Conservation (phyloP, 2,888 invertebrate genomes). For the Drosophila mimica region DNA sequence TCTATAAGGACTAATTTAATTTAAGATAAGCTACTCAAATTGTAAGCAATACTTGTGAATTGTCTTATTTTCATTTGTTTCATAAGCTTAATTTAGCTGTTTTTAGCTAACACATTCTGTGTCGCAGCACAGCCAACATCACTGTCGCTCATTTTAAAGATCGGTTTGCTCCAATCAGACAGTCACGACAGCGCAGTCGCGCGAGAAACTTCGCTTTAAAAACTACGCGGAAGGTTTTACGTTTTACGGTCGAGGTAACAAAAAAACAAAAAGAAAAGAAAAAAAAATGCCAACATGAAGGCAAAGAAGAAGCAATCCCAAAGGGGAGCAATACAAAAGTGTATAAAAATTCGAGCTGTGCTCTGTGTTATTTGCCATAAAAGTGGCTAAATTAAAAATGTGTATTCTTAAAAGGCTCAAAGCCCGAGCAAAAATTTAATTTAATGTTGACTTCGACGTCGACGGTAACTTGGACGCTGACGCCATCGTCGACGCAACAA, state of each 20-base stretch:
- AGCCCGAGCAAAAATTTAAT: conserved; percentile 48
- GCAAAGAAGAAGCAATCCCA: conserved; percentile 45
- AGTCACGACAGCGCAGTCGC: conserved; percentile 70
- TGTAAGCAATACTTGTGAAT: background rate
- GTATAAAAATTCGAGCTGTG: conserved; percentile 21
- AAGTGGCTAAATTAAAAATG: conserved; percentile 41
- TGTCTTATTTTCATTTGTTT: background rate
- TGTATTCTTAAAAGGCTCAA: conserved; percentile 23
- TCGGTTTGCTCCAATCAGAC: conserved; percentile 52
- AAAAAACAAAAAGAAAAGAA: conserved; percentile 21
- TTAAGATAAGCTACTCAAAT: background rate
- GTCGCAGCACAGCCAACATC: conserved; percentile 5
- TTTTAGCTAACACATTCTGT: conserved; percentile 1
- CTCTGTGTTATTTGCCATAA: conserved; percentile 19
- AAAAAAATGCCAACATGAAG: conserved; percentile 8
- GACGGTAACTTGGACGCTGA: conserved; percentile 27
- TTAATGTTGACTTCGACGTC: conserved; percentile 36
- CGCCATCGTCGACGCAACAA: conserved; percentile 59
- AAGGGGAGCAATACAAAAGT: conserved; percentile 53
- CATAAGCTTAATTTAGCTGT: background rate
- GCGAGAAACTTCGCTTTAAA: conserved; percentile 58
- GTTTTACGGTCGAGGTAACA: conserved; percentile 37
- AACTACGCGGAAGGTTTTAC: conserved; percentile 50
- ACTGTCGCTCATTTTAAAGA: conserved; percentile 43
- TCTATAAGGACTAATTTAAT: background rate